Conservation (phyloP, 2,888 invertebrate species). For the Yponomeuta sedellus region DNA sequence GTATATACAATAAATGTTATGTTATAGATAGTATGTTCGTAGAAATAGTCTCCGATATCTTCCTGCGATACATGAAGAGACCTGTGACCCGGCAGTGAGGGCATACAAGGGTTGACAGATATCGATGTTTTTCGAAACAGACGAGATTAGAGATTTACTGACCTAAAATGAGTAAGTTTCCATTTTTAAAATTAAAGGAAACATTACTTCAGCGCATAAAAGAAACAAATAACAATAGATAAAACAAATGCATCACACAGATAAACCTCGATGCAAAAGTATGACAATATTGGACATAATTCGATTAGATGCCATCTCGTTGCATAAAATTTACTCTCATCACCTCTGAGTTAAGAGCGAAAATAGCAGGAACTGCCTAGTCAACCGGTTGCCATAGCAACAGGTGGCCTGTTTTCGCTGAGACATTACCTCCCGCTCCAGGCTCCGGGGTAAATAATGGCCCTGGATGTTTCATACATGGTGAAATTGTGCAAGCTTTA, state of each 20-base stretch:
- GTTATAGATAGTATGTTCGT: too few relatives aligned
- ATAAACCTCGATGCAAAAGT: slow-evolving; percentile 23
- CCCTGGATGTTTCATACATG: slow-evolving; percentile 37
- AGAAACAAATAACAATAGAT: not conserved
- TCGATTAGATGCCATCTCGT: slow-evolving; percentile 30
- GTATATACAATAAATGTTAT: too few relatives aligned
- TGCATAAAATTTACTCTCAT: slow-evolving; percentile 15
- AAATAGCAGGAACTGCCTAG: slow-evolving; percentile 19
- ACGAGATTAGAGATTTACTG: too few relatives aligned
- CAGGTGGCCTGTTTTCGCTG: slow-evolving; percentile 39
- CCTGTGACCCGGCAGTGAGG: too few relatives aligned
- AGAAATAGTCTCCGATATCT: too few relatives aligned
- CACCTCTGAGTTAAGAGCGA: not conserved
- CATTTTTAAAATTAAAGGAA: too few relatives aligned
- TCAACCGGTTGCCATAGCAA: slow-evolving; percentile 52
- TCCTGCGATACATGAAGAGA: too few relatives aligned
- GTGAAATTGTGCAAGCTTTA: slow-evolving; percentile 9
- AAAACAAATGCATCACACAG: not conserved
- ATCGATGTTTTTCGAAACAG: too few relatives aligned
- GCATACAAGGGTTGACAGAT: too few relatives aligned
- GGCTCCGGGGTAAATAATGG: slow-evolving; percentile 49
- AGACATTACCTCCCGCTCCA: slow-evolving; percentile 8
- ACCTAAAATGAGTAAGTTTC: too few relatives aligned
- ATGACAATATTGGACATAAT: slow-evolving; percentile 33
- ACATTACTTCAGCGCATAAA: too few relatives aligned